Conservation (phyloP, 1,140 invertebrate genomes). For the Littorina saxatilis region DNA sequence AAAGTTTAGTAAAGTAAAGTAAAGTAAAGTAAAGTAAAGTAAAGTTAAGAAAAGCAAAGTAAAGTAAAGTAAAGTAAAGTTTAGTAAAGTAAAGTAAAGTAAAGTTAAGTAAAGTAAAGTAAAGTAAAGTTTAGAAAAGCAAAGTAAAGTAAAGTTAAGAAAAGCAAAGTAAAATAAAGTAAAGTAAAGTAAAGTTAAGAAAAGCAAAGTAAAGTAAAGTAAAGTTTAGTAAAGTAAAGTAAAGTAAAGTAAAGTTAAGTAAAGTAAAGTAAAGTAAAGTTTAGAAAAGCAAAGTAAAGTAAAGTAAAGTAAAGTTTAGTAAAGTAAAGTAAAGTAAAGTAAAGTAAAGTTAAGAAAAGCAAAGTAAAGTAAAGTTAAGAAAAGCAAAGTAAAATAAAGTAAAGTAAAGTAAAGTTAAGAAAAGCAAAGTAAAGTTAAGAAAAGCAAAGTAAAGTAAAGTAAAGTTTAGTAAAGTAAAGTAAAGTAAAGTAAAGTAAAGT, state of each 20-base stretch:
- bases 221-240: no score
- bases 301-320: slow-evolving; percentile 32
- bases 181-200: slow-evolving; percentile 19
- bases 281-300: slow-evolving; percentile 24
- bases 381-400: no score
- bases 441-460: no score
- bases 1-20: slow-evolving; percentile 20
- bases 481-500: no score
- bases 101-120: slow-evolving; percentile 31
- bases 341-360: no score
- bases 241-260: no score
- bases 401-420: no score
- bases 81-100: slow-evolving; percentile 30
- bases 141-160: slow-evolving; percentile 28
- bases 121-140: slow-evolving; percentile 22
- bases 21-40: slow-evolving; percentile 32
- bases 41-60: no score
- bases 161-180: slow-evolving; percentile 25
- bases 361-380: background rate
- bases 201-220: no score
- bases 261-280: slow-evolving; percentile 16
- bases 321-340: slow-evolving; percentile 16
- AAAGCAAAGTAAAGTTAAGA: no score
- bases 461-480: no score
- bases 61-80: slow-evolving; percentile 5